These are phyloP conservation scores for Lithophane semibrunnea DNA, from an alignment of 2,888 invertebrate species.

Conservation along the genomic window DNA sequence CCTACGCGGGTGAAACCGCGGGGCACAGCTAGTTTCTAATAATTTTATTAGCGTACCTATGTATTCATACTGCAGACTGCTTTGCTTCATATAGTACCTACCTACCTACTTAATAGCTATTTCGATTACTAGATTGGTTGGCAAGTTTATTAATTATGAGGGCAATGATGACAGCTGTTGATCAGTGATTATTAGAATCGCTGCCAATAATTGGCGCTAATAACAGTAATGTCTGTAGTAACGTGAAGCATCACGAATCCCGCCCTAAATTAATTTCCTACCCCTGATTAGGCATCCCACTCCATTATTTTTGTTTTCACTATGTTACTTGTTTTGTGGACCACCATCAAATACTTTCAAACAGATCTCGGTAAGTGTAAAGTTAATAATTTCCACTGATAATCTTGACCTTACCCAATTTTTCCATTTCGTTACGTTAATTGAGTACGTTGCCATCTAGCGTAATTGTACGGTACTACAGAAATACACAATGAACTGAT, in stretches of 20 bases:
- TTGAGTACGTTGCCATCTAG: constrained; percentile 50
- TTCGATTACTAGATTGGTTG: constrained; percentile 21
- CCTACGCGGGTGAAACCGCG: too few relatives aligned
- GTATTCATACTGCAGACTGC: too few relatives aligned
- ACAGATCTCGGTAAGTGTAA: constrained; percentile 50
- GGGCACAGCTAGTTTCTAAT: too few relatives aligned
- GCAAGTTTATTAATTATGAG: constrained; percentile 25
- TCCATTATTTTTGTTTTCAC: constrained; percentile 10
- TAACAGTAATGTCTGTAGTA: constrained; percentile 28
- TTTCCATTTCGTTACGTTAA: background rate
- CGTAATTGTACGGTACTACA: constrained; percentile 1
- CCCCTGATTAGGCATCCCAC: constrained; percentile 31
- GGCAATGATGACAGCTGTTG: constrained; percentile 31
- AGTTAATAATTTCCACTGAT: background rate
- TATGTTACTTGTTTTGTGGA: constrained; percentile 52
- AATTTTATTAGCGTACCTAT: too few relatives aligned
- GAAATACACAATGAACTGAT: background rate
- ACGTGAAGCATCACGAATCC: constrained; percentile 39
- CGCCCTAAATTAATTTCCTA: constrained; percentile 36
- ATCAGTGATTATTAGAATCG: constrained; percentile 19
- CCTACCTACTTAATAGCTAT: background rate
- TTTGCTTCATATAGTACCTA: background rate
- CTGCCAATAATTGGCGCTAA: constrained; percentile 43
- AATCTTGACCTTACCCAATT: background rate
- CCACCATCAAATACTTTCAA: constrained; percentile 51